These are phyloP conservation scores for Syngnathus rostellatus DNA, from an alignment of 2,797 vertebrate species.

Conservation along the genomic window DNA sequence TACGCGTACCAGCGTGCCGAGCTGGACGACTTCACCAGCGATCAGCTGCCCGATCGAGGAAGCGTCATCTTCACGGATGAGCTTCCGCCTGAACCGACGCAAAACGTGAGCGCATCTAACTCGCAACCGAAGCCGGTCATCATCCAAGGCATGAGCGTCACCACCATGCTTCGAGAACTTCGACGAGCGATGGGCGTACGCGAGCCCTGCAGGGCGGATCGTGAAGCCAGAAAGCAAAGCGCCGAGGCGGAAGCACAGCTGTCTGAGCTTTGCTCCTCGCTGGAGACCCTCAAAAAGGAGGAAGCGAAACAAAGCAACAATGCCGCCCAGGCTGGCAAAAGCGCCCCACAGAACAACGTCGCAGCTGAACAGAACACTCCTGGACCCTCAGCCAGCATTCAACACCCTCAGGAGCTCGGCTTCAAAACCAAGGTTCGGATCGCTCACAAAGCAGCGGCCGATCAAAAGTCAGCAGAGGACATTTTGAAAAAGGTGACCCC, in stretches of 20 bases:
- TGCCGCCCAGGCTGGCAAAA: not conserved
- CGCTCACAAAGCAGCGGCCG: slow-evolving; percentile 60
- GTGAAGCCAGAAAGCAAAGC: slow-evolving; percentile 38
- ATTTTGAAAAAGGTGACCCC: slow-evolving; percentile 59
- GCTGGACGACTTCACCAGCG: slow-evolving; percentile 23
- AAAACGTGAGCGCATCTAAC: not conserved
- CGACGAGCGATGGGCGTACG: slow-evolving; percentile 42
- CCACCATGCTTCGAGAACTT: slow-evolving; percentile 45
- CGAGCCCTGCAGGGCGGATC: slow-evolving; percentile 47
- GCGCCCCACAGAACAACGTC: not conserved
- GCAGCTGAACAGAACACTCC: not conserved
- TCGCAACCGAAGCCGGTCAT: not conserved
- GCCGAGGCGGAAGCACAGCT: not conserved
- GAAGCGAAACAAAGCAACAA: slow-evolving; percentile 4
- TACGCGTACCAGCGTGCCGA: not conserved
- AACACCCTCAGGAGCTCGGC: too few species aligned
- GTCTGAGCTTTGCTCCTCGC: not conserved
- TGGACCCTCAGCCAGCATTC: not conserved
- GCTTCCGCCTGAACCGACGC: not conserved
- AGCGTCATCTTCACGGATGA: slow-evolving; percentile 16
- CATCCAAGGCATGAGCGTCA: slow-evolving; percentile 9
- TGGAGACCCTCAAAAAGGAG: not conserved
- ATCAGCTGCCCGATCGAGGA: slow-evolving; percentile 14
- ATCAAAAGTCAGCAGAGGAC: slow-evolving; percentile 55
- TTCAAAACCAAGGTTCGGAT: slow-evolving; percentile 68